Evolutionary conservation across 2,113 vertebrate genomes (phyloP).

Genomic region (Notarius lentiginosus): DNA sequence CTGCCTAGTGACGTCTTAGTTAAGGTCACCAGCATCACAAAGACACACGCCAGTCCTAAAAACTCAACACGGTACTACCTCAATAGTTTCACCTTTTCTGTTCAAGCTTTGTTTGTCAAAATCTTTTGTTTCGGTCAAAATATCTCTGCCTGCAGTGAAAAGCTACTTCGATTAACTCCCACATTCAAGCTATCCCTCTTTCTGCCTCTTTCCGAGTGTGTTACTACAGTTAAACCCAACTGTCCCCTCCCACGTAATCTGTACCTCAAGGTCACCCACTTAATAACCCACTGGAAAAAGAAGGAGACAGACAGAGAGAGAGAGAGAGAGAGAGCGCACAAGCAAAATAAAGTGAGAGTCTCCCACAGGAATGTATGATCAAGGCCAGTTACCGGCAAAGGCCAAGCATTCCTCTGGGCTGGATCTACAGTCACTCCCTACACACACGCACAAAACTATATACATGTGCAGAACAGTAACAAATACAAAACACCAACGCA

Average conservation of each 20-base stretch:
- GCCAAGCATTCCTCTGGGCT: conserved; percentile 76
- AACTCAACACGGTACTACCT: conserved; percentile 62
- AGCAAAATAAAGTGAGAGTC: conserved; percentile 65
- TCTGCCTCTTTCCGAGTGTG: background rate
- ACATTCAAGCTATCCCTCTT: conserved; percentile 26
- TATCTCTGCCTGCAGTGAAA: conserved; percentile 28
- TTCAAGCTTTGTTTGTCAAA: conserved; percentile 1
- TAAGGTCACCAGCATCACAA: conserved; percentile 82
- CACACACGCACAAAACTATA: conserved; percentile 54
- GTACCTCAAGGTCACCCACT: conserved; percentile 46
- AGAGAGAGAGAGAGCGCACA: background rate
- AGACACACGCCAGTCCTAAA: conserved; percentile 41
- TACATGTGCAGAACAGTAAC: background rate
- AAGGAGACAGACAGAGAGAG: conserved; percentile 10
- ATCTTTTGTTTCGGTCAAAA: conserved; percentile 30
- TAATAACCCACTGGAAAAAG: conserved; percentile 42
- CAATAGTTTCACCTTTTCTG: background rate
- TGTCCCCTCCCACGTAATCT: conserved; percentile 51
- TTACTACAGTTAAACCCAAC: conserved; percentile 26
- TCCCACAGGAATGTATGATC: conserved; percentile 85
- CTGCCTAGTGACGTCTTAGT: conserved; percentile 94
- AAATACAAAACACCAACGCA: conserved; percentile 5
- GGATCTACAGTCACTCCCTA: conserved; percentile 76
- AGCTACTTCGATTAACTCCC: conserved; percentile 6
- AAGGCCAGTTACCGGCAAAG: conserved; percentile 82